Base-by-base conservation (phyloP, 1,140 invertebrate genomes). In the Heliconius hewitsoni region DNA sequence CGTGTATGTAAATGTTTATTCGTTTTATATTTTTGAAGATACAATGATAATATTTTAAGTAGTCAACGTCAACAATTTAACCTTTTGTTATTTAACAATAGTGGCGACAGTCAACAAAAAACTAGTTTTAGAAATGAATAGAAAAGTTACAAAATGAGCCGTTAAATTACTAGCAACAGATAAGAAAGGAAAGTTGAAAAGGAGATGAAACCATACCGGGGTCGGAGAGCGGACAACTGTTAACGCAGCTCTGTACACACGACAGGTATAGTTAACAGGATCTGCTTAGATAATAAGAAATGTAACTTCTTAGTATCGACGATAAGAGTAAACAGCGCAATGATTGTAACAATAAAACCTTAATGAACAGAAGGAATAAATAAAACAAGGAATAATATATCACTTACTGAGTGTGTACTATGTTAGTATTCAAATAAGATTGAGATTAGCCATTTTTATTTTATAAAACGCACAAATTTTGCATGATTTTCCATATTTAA, bases 221-320 rank as follows among this genome's bases (percentile, higher is more conserved):
- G 71, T 72, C 46, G 82, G 74, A 83, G 84, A 86, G 83, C 82
- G 74, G n/a, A 78, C 70, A 76, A 79, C 27, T 82, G 81, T 74
- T 76, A 85, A 79, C 81, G 85, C 85, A 90, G 77, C 84, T 90
- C 73, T 87, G 81, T 80, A 89, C 77, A 87, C 81, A 90, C 84
- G 80, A 81, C 83, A 81, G 82, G 83, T 85, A 66, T 6, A 50
- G 23, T 46, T 71, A 70, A 50, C 60, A 76, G 57, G 74, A 76
- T 70, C 23, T 46, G 39, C 42, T 85, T 81, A 78, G 71, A 82
- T 77, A 83, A 82, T 82, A 84, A 8, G n/a, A 39, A 37, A 50
- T 55, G 8, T 9, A 16, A 23, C 27, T 52, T 37, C 37, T 46
- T 16, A 23, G 70, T 52, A 34, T 37, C n/a, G 34, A 72, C 50